Evolutionary conservation across 92 coral and sea anemone species (phyloP).

Genomic region (Parazoanthus darwini): DNA sequence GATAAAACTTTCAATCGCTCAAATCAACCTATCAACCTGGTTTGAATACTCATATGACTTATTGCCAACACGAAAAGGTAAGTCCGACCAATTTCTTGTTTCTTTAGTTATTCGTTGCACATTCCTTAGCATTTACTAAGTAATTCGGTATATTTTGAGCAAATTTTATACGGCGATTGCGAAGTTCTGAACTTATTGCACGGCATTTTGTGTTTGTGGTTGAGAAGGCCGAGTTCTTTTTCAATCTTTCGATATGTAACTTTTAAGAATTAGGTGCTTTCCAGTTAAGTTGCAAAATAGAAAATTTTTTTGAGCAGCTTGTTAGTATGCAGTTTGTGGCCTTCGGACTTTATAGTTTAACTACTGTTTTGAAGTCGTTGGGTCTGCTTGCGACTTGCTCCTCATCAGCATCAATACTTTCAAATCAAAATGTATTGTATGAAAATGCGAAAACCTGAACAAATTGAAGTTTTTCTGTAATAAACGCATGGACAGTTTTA

Average conservation of each 20-base stretch:
- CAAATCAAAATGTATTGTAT: not conserved
- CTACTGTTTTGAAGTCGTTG: not conserved
- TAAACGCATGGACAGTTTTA: not conserved
- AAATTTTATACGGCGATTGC: not conserved
- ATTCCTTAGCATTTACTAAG: not conserved
- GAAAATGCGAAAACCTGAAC: not conserved
- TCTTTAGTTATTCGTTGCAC: not conserved
- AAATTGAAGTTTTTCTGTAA: not conserved
- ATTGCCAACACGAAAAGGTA: not conserved
- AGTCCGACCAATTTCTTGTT: not conserved
- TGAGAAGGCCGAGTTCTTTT: not conserved
- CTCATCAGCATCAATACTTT: not conserved
- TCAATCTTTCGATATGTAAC: not conserved
- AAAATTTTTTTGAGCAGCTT: not conserved
- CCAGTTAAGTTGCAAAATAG: no score
- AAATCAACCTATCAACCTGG: not conserved
- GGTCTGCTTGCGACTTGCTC: no score
- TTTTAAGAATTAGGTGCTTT: not conserved
- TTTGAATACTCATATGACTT: not conserved
- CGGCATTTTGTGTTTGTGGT: not conserved
- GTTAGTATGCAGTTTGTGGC: not conserved
- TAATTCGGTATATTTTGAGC: not conserved
- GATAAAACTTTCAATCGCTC: no score
- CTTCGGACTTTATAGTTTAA: not conserved
- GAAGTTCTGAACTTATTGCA: not conserved